Base-by-base conservation (phyloP, 2,113 vertebrate genomes). In the Castor canadensis region DNA sequence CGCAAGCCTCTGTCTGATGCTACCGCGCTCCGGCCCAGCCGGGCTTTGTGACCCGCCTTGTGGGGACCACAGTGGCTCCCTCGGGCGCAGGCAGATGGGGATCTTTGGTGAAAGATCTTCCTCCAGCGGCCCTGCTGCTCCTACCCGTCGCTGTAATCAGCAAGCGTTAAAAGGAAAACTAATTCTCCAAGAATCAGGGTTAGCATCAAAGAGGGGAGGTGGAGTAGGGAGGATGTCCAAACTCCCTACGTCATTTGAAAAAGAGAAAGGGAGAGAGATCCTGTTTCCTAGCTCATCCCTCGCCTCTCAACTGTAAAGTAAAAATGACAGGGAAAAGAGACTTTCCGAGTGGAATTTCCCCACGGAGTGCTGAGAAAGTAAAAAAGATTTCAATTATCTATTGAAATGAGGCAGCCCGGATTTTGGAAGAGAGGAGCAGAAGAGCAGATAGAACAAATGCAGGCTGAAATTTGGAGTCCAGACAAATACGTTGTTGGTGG, bases 331-430 rank as follows among this genome's bases (percentile, higher is more conserved):
- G 67, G 62, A 60, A 91, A 60, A 77, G 38, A 75, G 26, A 64
- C 85, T 91, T 89, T 91, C 92, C 60, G 26, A 88, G 66, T 89
- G 95, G 90, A 95, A 97, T 97, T 97, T 96, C 96, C 96, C 95
- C 91, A 24, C 12, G 47, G 88, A 95, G 73, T 69, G 40, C 9
- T n/a, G 89, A 84, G 66, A 96, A 96, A 97, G 91, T 96, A 83
- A 79, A 73, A 84, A 95, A 40, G 52, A 64, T 89, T 95, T 94
- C 83, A 80, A 93, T 95, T 79, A 93, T 58, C 60, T 93, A 47
- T 71, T 90, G n/a, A 66, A 86, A 69, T 8, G 47, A 66, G 58
- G 19, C 71, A 91, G 64, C 71, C 77, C 66, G 47, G 69, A 89
- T 66, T 79, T 86, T 47, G 47, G 69, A 71, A 43, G 56, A 87